These are phyloP conservation scores for chimpanzee (Pan troglodytes) DNA, from an alignment of 2,113 vertebrate species.

Conservation along the genomic window NHGRI_mPanTro3-v2.1_pri NC_072420.2:17217501-17218000, in stretches of 20 bases:
- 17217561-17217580: neutral
- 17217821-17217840: neutral
- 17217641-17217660: conserved; percentile 40
- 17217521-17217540: neutral
- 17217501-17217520: neutral
- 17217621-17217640: conserved; percentile 27
- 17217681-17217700: neutral
- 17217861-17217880: neutral
- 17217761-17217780: neutral
- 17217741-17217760: neutral
- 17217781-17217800: neutral
- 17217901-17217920: neutral
- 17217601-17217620: neutral
- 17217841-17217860: neutral
- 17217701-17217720: neutral
- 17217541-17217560: neutral
- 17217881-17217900: neutral
- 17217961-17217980: neutral
- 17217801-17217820: neutral
- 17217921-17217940: neutral
- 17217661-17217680: conserved; percentile 35
- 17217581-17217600: neutral
- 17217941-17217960: no score
- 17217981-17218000: neutral
- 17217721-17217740: neutral